A percentile compares a stretch with the other conserved stretches of the same genome.
Conservation (phyloP, 2,888 invertebrate species). For the Bruchidius siliquastri region DNA sequence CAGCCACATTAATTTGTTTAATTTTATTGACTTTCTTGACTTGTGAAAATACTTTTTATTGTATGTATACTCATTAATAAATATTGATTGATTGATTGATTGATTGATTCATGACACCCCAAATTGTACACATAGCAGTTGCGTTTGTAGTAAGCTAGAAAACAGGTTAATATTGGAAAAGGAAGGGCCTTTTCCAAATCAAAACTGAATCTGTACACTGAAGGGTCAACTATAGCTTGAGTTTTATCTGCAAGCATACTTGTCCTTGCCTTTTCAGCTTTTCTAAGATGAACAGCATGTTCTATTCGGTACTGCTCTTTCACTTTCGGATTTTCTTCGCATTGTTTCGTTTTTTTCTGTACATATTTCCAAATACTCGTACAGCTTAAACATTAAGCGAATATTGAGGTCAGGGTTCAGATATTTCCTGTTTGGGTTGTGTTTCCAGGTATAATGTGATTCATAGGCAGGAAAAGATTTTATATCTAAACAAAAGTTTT, state of each 20-base stretch:
- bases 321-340: background rate
- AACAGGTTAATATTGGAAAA: conserved; percentile 27
- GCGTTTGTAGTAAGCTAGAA: conserved; percentile 31
- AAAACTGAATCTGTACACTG: conserved; percentile 10
- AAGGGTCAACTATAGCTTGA: too few species aligned
- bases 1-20: too few species aligned
- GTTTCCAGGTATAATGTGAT: conserved; percentile 27
- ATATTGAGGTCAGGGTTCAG: conserved; percentile 13
- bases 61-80: too few species aligned
- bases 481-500: too few species aligned
- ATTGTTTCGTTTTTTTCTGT: background rate
- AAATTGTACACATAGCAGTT: conserved; percentile 15
- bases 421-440: too few species aligned
- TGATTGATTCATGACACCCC: too few species aligned
- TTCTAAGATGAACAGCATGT: background rate
- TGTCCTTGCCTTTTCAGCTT: background rate
- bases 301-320: background rate
- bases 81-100: too few species aligned
- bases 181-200: conserved; percentile 17
- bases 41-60: too few species aligned
- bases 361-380: too few species aligned
- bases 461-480: conserved; percentile 27
- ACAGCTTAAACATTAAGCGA: background rate
- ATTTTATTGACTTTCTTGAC: too few species aligned
- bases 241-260: background rate